phyloP scores from a whole-genome alignment of 1,140 invertebrate species.

The Pseudomyrmex dendroicus region DNA sequence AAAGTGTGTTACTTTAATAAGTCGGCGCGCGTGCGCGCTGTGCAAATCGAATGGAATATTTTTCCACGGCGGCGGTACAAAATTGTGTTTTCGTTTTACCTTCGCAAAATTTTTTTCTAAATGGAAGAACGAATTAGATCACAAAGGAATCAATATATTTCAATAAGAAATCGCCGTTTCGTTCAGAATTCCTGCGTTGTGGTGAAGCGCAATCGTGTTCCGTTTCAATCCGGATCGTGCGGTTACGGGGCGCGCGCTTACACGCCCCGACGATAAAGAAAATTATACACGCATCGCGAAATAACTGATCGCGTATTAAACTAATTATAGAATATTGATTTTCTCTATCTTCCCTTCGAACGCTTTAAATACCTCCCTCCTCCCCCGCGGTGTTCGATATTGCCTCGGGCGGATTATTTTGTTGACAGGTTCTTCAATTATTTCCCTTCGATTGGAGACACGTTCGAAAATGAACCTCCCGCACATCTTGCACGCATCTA shows the following conservation, averaged over 20 bases:
- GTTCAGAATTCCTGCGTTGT: no score
- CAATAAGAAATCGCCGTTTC: neutral
- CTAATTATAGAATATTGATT: slow-evolving; percentile 59
- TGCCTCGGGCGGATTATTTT: slow-evolving; percentile 21
- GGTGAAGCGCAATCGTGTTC: no score
- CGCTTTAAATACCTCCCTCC: neutral
- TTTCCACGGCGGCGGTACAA: neutral
- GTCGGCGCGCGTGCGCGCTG: no score
- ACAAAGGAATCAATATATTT: neutral
- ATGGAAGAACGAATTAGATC: neutral
- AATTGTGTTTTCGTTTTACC: neutral
- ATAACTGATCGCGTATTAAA: slow-evolving; percentile 42
- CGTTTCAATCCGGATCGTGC: slow-evolving; percentile 3
- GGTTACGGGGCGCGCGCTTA: no score
- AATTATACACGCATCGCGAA: slow-evolving; percentile 40
- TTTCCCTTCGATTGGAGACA: slow-evolving; percentile 7
- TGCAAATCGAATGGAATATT: neutral
- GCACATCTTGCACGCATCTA: neutral
- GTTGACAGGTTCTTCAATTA: slow-evolving; percentile 40
- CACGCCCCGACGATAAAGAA: slow-evolving; percentile 11
- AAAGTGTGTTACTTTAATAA: no score
- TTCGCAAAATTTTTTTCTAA: neutral
- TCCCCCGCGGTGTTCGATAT: neutral
- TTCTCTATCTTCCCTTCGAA: slow-evolving; percentile 20
- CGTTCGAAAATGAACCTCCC: neutral